Conservation (phyloP, 2,113 vertebrate genomes). For the Aspidoscelis tigris region DNA sequence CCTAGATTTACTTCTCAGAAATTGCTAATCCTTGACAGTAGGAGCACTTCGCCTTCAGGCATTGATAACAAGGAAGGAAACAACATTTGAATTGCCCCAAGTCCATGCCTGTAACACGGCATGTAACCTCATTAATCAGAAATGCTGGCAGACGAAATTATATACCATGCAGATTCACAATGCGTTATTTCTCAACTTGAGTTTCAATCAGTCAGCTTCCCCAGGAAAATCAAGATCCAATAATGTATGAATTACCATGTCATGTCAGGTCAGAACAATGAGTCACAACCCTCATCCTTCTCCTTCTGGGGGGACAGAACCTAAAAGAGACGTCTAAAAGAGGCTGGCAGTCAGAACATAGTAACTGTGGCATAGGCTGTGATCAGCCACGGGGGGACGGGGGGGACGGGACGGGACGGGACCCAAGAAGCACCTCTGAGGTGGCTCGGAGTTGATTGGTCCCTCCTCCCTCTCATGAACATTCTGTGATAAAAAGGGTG, state of each 20-base stretch:
- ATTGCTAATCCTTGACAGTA: neutral
- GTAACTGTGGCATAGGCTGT: neutral
- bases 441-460: no score
- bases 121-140: neutral
- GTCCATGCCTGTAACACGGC: neutral
- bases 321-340: neutral
- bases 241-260: neutral
- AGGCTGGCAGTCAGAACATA: neutral
- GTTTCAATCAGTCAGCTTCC: neutral
- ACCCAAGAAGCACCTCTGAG: no score
- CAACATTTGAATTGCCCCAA: neutral
- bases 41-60: neutral
- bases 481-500: no score
- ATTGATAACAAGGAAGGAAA: neutral
- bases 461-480: no score
- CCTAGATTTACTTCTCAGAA: neutral
- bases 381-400: no score
- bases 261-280: neutral
- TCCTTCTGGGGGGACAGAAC: neutral
- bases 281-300: neutral
- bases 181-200: neutral
- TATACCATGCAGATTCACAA: neutral
- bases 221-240: conserved; percentile 1
- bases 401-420: no score
- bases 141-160: neutral